phyloP scores from a whole-genome alignment of 2,888 invertebrate species.

The Odontocolon sp. region DNA sequence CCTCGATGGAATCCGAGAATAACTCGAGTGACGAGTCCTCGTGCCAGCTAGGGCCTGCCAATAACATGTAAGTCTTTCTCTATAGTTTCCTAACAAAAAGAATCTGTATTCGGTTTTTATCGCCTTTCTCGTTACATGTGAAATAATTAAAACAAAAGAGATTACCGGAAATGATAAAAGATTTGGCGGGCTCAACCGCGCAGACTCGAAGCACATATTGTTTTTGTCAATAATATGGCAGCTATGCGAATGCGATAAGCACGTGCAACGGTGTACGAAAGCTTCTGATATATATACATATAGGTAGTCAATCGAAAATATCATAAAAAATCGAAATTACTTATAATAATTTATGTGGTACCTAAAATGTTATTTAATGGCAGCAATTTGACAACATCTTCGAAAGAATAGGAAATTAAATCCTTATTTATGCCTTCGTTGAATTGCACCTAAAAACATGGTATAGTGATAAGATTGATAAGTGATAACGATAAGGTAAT shows the following conservation, averaged over 20 bases:
- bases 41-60: slow-evolving; percentile 65
- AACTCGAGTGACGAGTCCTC: slow-evolving; percentile 67
- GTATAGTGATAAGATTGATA: too few relatives aligned
- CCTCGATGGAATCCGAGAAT: slow-evolving; percentile 57
- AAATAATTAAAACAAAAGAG: not conserved
- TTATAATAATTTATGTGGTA: too few relatives aligned
- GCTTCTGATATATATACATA: not conserved
- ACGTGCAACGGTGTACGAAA: not conserved
- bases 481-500: too few relatives aligned
- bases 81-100: not conserved
- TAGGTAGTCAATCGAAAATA: not conserved
- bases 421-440: too few relatives aligned
- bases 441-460: too few relatives aligned
- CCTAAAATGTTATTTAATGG: too few relatives aligned
- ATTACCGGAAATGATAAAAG: not conserved
- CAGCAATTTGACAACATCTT: too few relatives aligned
- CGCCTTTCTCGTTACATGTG: not conserved
- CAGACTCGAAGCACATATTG: slow-evolving; percentile 40
- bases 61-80: slow-evolving; percentile 68
- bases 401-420: too few relatives aligned
- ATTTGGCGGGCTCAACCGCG: slow-evolving; percentile 60
- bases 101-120: not conserved
- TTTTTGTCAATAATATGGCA: slow-evolving; percentile 58
- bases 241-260: not conserved
- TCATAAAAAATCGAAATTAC: too few relatives aligned